These are phyloP conservation scores for Bombus waltoni DNA, from an alignment of 1,140 invertebrate genomes.

Conservation along the genomic window DNA sequence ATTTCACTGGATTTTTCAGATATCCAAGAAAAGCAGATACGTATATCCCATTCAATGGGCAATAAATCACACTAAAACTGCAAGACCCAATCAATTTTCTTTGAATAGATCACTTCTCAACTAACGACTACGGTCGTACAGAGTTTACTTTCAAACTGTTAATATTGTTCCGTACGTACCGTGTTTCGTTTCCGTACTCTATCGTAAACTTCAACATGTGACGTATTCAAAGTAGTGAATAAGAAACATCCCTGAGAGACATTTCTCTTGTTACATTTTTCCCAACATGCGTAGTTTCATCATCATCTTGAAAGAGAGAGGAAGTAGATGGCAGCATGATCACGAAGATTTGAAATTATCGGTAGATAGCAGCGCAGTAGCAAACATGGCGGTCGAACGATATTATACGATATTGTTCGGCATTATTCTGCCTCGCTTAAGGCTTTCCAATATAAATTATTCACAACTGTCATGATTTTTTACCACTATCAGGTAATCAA, in stretches of 20 bases:
- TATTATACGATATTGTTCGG: neutral
- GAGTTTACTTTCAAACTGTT: neutral
- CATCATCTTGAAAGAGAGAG: conserved; percentile 7
- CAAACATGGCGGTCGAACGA: conserved; percentile 26
- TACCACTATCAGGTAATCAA: neutral
- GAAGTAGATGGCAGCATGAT: conserved; percentile 28
- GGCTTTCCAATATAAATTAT: neutral
- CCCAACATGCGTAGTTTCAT: neutral
- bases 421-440: neutral
- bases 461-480: neutral
- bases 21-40: neutral
- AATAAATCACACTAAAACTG: neutral
- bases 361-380: conserved; percentile 31
- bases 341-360: conserved; percentile 14
- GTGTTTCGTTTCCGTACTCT: neutral
- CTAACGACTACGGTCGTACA: no score
- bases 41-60: neutral
- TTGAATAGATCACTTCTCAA: neutral
- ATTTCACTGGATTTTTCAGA: neutral
- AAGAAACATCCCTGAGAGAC: neutral
- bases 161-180: neutral
- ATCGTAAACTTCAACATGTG: neutral
- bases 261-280: conserved; percentile 8
- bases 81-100: neutral
- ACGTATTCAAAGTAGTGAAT: neutral